Evolutionary conservation across 2,113 vertebrate genomes (phyloP).

Genomic region (Festucalex cinctus): DNA sequence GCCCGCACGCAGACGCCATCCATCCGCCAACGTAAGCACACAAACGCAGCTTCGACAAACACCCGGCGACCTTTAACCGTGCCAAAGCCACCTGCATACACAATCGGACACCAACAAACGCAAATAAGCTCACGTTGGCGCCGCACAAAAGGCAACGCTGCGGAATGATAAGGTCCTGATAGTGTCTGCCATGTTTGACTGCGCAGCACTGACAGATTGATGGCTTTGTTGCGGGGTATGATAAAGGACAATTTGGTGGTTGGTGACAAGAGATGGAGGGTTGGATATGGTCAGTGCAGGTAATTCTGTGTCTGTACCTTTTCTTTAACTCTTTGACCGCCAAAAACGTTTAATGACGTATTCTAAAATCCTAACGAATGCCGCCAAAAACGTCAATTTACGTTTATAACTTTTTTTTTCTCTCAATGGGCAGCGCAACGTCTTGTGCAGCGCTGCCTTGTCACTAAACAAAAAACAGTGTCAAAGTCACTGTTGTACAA

Average conservation of each 20-base stretch:
- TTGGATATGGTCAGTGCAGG: background rate
- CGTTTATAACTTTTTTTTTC: too few species aligned
- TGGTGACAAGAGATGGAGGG: constrained; percentile 9
- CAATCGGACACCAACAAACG: constrained; percentile 36
- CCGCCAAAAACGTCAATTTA: too few species aligned
- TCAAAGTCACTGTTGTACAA: too few species aligned
- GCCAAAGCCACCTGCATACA: constrained; percentile 44
- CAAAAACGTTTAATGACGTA: too few species aligned
- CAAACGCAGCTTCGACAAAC: constrained; percentile 45
- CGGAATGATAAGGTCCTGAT: constrained; percentile 18
- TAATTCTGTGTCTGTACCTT: background rate
- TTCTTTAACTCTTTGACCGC: too few species aligned
- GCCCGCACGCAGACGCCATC: constrained; percentile 38
- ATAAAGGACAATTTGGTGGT: background rate
- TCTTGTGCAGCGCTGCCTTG: too few species aligned
- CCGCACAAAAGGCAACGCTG: constrained; percentile 18
- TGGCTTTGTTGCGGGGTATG: constrained; percentile 16
- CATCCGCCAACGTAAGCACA: constrained; percentile 41
- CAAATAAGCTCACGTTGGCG: constrained; percentile 19
- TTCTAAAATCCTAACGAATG: too few species aligned
- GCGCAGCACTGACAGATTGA: constrained; percentile 31
- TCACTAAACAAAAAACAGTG: too few species aligned
- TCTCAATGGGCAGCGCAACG: too few species aligned
- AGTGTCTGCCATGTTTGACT: constrained; percentile 22
- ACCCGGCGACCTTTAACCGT: constrained; percentile 44